phyloP scores from a whole-genome alignment of 2,888 invertebrate genomes.

The Nasonovia ribisnigri region DNA sequence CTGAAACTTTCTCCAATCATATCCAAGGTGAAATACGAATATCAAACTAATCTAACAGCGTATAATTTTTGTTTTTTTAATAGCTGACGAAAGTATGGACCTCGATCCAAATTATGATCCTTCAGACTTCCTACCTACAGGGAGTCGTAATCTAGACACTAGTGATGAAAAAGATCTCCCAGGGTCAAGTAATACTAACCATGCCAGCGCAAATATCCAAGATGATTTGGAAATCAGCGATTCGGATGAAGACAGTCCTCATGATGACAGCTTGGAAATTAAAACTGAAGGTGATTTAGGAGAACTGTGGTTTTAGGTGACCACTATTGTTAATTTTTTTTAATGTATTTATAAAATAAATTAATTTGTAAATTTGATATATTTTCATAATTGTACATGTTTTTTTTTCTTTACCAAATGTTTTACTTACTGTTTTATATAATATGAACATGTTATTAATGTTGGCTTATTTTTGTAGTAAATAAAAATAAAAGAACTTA shows the following conservation, averaged over 20 bases:
- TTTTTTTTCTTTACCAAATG: slow-evolving; percentile 11
- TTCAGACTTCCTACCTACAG: slow-evolving; percentile 77
- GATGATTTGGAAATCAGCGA: slow-evolving; percentile 84
- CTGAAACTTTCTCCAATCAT: slow-evolving; percentile 66
- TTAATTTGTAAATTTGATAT: slow-evolving; percentile 39
- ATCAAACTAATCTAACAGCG: slow-evolving; percentile 51
- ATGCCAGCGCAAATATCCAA: slow-evolving; percentile 74
- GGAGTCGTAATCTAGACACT: background rate
- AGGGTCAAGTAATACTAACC: slow-evolving; percentile 68
- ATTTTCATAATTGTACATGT: slow-evolving; percentile 3
- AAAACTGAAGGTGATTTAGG: slow-evolving; percentile 73
- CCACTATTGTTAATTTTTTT: slow-evolving; percentile 32
- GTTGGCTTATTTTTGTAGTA: background rate
- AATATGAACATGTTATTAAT: background rate
- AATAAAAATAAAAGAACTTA: background rate
- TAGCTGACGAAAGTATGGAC: slow-evolving; percentile 79
- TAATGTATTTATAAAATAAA: slow-evolving; percentile 39
- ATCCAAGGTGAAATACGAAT: slow-evolving; percentile 57
- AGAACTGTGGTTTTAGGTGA: slow-evolving; percentile 75
- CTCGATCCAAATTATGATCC: slow-evolving; percentile 89
- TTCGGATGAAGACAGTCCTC: slow-evolving; percentile 76
- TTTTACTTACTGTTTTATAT: background rate
- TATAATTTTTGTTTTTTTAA: slow-evolving; percentile 64
- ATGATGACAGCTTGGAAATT: slow-evolving; percentile 64
- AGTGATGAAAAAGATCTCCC: slow-evolving; percentile 40